A percentile compares a stretch with the other conserved stretches of the same genome.
Evolutionary conservation across 1,140 invertebrate genomes (phyloP).

Genomic region (Oppia nitens): DNA sequence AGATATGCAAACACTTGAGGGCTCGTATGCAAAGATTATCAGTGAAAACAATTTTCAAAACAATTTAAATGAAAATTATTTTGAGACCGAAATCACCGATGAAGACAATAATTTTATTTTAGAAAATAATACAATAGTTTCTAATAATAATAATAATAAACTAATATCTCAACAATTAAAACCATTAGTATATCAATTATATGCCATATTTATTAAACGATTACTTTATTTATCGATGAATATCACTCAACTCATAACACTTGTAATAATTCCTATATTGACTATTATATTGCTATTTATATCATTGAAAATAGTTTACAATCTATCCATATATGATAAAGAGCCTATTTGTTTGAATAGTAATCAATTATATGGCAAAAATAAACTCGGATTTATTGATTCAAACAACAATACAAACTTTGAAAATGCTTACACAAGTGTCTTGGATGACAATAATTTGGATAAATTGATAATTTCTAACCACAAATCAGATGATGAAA

Average conservation of each 20-base stretch:
- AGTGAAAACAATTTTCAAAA: not conserved
- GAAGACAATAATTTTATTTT: not conserved
- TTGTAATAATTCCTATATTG: too few relatives aligned
- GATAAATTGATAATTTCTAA: too few relatives aligned
- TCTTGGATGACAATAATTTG: too few relatives aligned
- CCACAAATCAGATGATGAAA: not conserved
- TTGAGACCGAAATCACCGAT: too few relatives aligned
- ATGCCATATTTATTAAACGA: not conserved
- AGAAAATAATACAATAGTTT: not conserved
- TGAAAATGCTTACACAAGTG: not conserved
- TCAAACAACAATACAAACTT: not conserved
- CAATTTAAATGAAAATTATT: not conserved
- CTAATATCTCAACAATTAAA: too few relatives aligned
- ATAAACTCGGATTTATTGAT: not conserved
- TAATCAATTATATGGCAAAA: not conserved
- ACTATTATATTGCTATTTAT: too few relatives aligned
- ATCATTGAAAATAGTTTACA: too few relatives aligned
- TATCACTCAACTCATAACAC: too few relatives aligned
- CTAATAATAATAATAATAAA: too few relatives aligned
- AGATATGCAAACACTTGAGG: not conserved
- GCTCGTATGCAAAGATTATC: not conserved
- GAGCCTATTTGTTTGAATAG: not conserved
- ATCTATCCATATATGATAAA: not conserved
- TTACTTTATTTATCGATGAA: not conserved
- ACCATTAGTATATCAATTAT: not conserved